Base-by-base conservation (phyloP, 2,797 vertebrate species). In the Anguilla marmorata region DNA sequence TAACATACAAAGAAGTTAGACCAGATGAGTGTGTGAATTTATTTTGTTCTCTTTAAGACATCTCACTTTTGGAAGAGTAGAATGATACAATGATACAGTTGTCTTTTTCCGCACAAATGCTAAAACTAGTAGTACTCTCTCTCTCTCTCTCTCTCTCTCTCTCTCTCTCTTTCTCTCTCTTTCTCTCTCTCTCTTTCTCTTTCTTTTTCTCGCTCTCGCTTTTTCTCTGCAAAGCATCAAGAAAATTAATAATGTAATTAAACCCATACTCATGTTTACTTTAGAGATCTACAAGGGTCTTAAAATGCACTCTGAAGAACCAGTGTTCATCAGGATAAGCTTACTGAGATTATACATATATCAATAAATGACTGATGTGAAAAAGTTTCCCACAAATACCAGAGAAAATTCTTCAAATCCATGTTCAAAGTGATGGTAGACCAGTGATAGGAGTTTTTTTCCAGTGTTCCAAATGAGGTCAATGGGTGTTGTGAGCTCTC, bases 1-100 rank as follows among this genome's bases (percentile, higher is more conserved):
- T 12, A 52, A 52, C 7, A 52, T 52, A 8, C 7, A 52, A 52
- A 52, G 50, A 52, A 52, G 50, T 52, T 52, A 52, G 50, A 52
- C 50, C 50, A 52, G 56, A 58, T 14, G 56, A 4, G 56, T 19
- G 56, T 19, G 56, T 58, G 56, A 58, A 9, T 19, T 16, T 58
- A 0, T 58, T 21, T 58, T 16, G 56, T 58, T 58, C 16, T 19
- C 1, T 56, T 56, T 14, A 56, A 63, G 21, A 66, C 14, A 8
- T 66, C 60, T 66, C 60, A 66, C 6, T n/a, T 24, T 66, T 66
- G 60, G 60, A n/a, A 66, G 60, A 6, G 1, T 8, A 66, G 24
- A 24, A 11, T 3, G 74, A 14, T 54, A 52, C 24, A 41, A 85
- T 85, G 87, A 87, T 92, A 88, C 89, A 89, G 90, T 90, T 93